These are phyloP conservation scores for Campylorhamphus procurvoides DNA, from an alignment of 2,113 vertebrate species.

Conservation along the genomic window DNA sequence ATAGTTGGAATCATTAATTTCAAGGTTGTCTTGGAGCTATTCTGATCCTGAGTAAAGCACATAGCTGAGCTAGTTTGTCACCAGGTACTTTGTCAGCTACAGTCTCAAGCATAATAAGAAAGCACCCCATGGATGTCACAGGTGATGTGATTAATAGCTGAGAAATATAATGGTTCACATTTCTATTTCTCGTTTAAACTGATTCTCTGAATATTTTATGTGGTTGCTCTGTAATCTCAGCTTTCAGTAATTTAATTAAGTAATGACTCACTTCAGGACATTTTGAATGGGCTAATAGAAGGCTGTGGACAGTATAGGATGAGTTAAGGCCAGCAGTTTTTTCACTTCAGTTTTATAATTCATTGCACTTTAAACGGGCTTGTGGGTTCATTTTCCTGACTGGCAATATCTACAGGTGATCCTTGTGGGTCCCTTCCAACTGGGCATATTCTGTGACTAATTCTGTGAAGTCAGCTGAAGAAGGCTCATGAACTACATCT, in stretches of 20 bases:
- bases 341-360: conserved; percentile 3
- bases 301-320: not conserved
- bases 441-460: not conserved
- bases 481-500: not conserved
- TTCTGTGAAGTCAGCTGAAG: not conserved
- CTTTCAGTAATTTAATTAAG: conserved; percentile 16
- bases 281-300: not conserved
- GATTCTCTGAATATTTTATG: conserved; percentile 17
- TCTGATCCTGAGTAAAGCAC: not conserved
- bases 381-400: not conserved
- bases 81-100: not conserved
- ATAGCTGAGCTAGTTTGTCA: not conserved
- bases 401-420: not conserved
- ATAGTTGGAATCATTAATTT: not conserved
- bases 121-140: not conserved
- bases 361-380: not conserved
- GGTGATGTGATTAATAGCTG: not conserved
- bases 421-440: not conserved
- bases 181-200: conserved; percentile 18
- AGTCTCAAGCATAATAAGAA: not conserved
- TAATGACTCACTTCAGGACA: conserved; percentile 12
- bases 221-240: not conserved
- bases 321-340: not conserved
- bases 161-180: not conserved
- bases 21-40: not conserved